Base-by-base conservation (phyloP, 2,797 vertebrate species). In the Coreius guichenoti region DNA sequence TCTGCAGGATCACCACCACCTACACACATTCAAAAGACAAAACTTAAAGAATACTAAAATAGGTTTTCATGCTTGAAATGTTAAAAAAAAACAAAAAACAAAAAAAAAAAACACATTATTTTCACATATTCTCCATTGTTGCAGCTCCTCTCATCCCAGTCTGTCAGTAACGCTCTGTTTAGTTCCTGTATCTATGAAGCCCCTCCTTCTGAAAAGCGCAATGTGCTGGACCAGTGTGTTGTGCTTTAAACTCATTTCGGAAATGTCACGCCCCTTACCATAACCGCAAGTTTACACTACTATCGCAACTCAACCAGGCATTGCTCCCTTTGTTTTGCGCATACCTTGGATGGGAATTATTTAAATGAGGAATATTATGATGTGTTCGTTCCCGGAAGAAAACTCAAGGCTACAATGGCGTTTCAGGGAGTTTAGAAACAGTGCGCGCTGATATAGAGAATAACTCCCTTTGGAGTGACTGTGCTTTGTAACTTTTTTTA, bases 1-100 rank as follows among this genome's bases (percentile, higher is more conserved):
- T 99, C 91, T 97, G 97, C 31, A 99, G 96, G 94, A 99, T 99
- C 92, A 98, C 98, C 82, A 98, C 97, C 87, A 99, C 97, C 98
- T 99, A 92, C 58, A 63, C 29, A 86, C 29, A 87, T 39, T 65
- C 26, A 69, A 49, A 87, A 81, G 21, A 65, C 51, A 31, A 73
- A 12, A 89, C 0, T 39, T 43, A 19, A 63, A 63, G 0, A 63
- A 29, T 16, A 29, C 63, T 31, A 17, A 5, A 5, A n/a, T 2
- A 26, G 58, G 1, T 31, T 31, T 65, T 63, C 26, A 63, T 63
- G 13, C 26, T 29, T 29, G 26, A 63, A 56, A 63, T 63, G 26
- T 63, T 13, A 49, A 29, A 17, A 33, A 84, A 26, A 45, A n/a
- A 23, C 3, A 23, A 58, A 11, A 58, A 58, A n/a, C 1, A 4